Percentiles rank a stretch among this genome's conserved stretches.
These are phyloP conservation scores for Corydoras sp. DNA, from an alignment of 2,113 vertebrate species.

Conservation along the genomic window DNA sequence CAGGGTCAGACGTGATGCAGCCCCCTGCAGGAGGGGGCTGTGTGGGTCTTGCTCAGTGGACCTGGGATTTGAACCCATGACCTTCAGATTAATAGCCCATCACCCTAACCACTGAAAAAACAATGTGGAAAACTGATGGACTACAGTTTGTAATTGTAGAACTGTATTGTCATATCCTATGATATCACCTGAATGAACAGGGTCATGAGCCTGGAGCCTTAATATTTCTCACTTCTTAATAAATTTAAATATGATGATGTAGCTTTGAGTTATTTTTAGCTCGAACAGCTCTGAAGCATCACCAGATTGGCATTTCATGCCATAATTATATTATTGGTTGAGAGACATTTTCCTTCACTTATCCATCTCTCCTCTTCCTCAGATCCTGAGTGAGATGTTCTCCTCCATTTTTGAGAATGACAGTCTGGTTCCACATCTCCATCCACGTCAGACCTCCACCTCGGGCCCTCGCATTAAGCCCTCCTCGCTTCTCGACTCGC, in stretches of 20 bases:
- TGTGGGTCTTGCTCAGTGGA: too few species aligned
- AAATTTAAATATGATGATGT: background rate
- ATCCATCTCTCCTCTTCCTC: conserved; percentile 2
- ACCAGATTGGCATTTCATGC: too few species aligned
- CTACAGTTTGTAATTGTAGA: too few species aligned
- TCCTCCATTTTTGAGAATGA: conserved; percentile 82
- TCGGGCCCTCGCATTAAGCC: conserved; percentile 69
- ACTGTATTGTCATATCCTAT: too few species aligned
- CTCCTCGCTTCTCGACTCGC: conserved; percentile 63
- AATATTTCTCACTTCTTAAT: background rate
- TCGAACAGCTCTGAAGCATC: background rate
- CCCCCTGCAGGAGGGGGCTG: too few species aligned
- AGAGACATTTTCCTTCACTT: background rate
- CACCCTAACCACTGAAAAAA: too few species aligned
- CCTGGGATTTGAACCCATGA: too few species aligned
- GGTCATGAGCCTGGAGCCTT: background rate
- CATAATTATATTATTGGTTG: background rate
- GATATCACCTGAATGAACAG: background rate
- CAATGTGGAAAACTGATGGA: too few species aligned
- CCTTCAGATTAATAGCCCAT: too few species aligned
- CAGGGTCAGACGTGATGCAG: too few species aligned
- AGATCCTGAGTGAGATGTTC: conserved; percentile 87
- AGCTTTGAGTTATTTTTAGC: background rate
- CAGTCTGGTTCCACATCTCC: conserved; percentile 65
- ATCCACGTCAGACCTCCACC: conserved; percentile 60